Conservation (phyloP, 1,140 invertebrate genomes). For the Scaptomyza hsui region DNA sequence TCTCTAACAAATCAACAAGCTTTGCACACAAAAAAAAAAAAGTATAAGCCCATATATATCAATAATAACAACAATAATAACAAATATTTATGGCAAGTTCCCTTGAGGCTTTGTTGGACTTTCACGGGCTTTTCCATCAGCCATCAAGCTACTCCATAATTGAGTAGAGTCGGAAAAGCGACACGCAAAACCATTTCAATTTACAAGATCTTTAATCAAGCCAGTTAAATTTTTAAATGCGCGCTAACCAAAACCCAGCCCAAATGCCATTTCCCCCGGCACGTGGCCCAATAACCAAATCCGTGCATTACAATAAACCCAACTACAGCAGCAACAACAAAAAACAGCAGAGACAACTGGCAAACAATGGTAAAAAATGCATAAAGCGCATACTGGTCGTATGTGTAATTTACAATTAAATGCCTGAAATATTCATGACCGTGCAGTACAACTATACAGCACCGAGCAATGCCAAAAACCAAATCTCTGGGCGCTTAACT, state of each 20-base stretch:
- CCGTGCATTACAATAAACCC: constrained; percentile 54
- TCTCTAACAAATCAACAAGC: background rate
- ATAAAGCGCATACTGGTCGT: constrained; percentile 70
- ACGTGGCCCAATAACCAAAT: constrained; percentile 63
- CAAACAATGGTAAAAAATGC: constrained; percentile 66
- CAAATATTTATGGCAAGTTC: constrained; percentile 2
- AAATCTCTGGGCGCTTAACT: constrained; percentile 61
- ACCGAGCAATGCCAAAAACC: constrained; percentile 36
- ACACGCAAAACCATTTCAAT: constrained; percentile 43
- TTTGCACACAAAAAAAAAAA: background rate
- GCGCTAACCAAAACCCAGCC: constrained; percentile 4
- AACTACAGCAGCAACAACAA: constrained; percentile 18
- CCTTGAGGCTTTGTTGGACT: constrained; percentile 11
- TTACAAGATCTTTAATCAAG: constrained; percentile 50
- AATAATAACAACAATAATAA: constrained; percentile 12
- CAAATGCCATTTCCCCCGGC: constrained; percentile 39
- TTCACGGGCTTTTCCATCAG: constrained; percentile 28
- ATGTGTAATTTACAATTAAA: constrained; percentile 81
- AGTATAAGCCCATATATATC: background rate
- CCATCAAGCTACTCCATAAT: constrained; percentile 39
- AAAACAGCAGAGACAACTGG: constrained; percentile 11
- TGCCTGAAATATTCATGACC: constrained; percentile 72
- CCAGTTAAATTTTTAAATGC: constrained; percentile 55
- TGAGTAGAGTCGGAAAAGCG: constrained; percentile 33
- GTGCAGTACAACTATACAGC: constrained; percentile 6